Percentiles rank a stretch among this genome's conserved stretches.
phyloP scores from a whole-genome alignment of 2,113 vertebrate species.

The Nettapus auritus region DNA sequence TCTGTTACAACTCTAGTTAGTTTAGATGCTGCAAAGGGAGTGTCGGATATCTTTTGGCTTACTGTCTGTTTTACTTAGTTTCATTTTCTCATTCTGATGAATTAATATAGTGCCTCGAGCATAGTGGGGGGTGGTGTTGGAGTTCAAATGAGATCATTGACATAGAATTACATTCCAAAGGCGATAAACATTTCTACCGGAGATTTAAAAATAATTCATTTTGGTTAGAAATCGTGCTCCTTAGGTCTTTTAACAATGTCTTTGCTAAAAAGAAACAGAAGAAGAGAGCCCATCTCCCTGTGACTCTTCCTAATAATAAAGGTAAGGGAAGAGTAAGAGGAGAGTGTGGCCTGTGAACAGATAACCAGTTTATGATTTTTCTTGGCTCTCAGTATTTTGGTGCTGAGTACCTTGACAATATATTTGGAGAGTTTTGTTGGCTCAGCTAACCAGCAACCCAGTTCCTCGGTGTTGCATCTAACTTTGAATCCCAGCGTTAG shows the following conservation, averaged over 20 bases:
- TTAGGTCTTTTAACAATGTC: neutral
- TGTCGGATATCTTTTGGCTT: slow-evolving; percentile 18
- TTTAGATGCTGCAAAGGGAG: slow-evolving; percentile 27
- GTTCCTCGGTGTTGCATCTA: neutral
- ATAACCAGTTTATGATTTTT: neutral
- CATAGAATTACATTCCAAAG: neutral
- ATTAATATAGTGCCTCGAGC: slow-evolving; percentile 20
- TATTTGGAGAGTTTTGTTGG: neutral
- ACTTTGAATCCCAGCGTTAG: neutral
- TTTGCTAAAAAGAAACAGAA: neutral
- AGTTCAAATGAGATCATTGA: neutral
- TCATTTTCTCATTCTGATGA: slow-evolving; percentile 18
- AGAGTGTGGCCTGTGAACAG: neutral
- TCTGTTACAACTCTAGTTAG: slow-evolving; percentile 36
- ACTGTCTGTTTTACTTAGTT: slow-evolving; percentile 31
- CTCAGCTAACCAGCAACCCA: neutral
- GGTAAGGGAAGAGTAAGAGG: neutral
- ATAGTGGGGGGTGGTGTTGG: neutral
- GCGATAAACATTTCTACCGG: neutral
- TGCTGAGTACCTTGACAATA: neutral
- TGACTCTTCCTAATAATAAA: neutral
- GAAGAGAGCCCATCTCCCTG: neutral
- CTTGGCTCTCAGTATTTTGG: neutral
- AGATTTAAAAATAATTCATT: neutral
- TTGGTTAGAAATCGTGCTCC: neutral